Evolutionary conservation across 2,797 vertebrate species (phyloP).

Genomic region (Anniella stebbinsi): DNA sequence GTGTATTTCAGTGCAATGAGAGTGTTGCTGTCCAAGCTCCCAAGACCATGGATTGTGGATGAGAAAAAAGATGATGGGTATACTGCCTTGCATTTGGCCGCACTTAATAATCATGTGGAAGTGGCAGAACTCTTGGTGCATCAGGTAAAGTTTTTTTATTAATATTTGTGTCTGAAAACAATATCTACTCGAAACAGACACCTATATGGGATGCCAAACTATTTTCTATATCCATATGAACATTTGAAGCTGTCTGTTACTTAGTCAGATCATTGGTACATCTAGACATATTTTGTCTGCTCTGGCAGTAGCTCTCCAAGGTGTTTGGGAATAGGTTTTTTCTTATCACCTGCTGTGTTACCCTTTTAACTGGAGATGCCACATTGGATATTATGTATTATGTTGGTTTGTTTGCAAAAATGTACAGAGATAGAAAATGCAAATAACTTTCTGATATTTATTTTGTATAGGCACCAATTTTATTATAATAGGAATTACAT

Average conservation of each 20-base stretch:
- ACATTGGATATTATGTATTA: not conserved
- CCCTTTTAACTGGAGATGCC: not conserved
- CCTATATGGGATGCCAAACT: not conserved
- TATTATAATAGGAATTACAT: not conserved
- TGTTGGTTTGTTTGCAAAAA: not conserved
- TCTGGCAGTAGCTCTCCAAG: not conserved
- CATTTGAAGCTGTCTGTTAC: not conserved
- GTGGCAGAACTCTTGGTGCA: constrained; percentile 98
- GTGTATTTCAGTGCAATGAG: constrained; percentile 91
- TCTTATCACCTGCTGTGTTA: not conserved
- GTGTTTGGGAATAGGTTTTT: not conserved
- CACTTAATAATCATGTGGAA: constrained; percentile 99
- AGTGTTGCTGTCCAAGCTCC: constrained; percentile 95
- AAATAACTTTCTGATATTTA: not conserved
- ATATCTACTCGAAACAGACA: not conserved
- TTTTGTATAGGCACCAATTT: constrained; percentile 3
- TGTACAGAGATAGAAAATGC: not conserved
- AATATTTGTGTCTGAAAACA: constrained; percentile 38
- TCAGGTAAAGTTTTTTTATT: constrained; percentile 86
- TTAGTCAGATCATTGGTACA: not conserved
- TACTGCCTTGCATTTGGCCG: constrained; percentile 96
- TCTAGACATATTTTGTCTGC: not conserved
- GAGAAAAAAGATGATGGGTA: constrained; percentile 99
- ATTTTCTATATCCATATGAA: not conserved
- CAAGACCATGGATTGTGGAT: constrained; percentile 98